Conservation (phyloP, 2,888 invertebrate genomes). For the Chrysina gloriosa region DNA sequence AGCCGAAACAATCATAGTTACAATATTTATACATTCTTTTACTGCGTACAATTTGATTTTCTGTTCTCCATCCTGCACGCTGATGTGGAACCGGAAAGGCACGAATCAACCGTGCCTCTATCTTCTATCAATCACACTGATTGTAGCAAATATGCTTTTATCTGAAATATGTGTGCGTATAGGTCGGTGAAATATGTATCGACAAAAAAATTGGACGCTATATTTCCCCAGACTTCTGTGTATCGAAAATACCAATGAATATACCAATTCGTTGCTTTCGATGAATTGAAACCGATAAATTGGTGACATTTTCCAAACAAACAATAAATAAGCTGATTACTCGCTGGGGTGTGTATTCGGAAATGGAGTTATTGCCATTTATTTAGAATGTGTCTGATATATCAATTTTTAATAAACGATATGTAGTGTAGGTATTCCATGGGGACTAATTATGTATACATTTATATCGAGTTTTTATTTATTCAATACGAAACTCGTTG, state of each 20-base stretch:
- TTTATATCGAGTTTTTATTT: too few relatives aligned
- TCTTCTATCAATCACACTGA: conserved; percentile 7
- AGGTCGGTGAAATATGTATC: background rate
- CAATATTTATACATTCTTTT: too few relatives aligned
- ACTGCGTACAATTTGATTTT: too few relatives aligned
- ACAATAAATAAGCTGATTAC: background rate
- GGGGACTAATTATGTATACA: too few relatives aligned
- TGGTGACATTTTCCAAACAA: background rate
- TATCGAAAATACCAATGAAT: background rate
- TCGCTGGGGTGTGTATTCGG: background rate
- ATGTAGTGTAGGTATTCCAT: too few relatives aligned
- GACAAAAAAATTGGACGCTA: conserved; percentile 1
- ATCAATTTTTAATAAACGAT: too few relatives aligned
- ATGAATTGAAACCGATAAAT: background rate
- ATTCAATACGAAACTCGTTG: too few relatives aligned
- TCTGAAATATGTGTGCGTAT: background rate
- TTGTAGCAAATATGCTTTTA: conserved; percentile 16
- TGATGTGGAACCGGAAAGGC: background rate
- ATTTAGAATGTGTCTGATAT: too few relatives aligned
- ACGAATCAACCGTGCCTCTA: background rate
- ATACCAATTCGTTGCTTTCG: background rate
- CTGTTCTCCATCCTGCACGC: background rate
- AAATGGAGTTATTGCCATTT: too few relatives aligned
- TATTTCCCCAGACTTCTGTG: background rate
- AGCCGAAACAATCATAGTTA: too few relatives aligned